A percentile compares a stretch with the other conserved stretches of the same genome.
phyloP scores from a whole-genome alignment of 2,888 invertebrate species.

The Scaptodrosophila latifasciaeformis region DNA sequence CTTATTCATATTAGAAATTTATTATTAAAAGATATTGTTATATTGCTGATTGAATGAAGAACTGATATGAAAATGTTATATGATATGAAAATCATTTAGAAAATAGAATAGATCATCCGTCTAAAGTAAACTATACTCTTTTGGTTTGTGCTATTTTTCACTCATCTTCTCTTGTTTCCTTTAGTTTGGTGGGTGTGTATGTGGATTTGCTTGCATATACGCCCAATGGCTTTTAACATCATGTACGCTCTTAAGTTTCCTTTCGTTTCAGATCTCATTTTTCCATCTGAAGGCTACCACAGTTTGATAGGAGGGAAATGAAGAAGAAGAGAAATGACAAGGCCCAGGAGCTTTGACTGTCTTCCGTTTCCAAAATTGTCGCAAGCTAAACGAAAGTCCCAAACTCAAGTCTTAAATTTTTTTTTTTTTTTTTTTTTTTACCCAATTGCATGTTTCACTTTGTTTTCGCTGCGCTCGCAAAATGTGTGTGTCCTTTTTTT shows the following conservation, averaged over 20 bases:
- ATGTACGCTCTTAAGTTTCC: neutral
- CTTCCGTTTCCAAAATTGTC: conserved; percentile 33
- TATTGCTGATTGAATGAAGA: too few relatives aligned
- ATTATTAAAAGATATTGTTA: too few relatives aligned
- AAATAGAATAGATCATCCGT: too few relatives aligned
- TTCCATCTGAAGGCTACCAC: conserved; percentile 28
- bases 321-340: too few relatives aligned
- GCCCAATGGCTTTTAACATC: neutral
- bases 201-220: neutral
- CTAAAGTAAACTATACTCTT: too few relatives aligned
- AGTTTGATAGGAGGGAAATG: conserved; percentile 26
- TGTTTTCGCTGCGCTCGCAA: conserved; percentile 36
- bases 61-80: too few relatives aligned
- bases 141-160: too few relatives aligned
- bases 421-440: conserved; percentile 4
- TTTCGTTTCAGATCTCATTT: neutral
- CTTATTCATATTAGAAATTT: too few relatives aligned
- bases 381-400: conserved; percentile 3
- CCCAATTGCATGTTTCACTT: conserved; percentile 18
- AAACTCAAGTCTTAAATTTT: neutral
- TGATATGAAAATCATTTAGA: too few relatives aligned
- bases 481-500: conserved; percentile 54
- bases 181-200: too few relatives aligned
- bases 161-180: too few relatives aligned
- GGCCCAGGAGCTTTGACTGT: conserved; percentile 34